These are phyloP conservation scores for Larimichthys polyactis DNA, from an alignment of 2,113 vertebrate genomes.

Conservation along the genomic window DNA sequence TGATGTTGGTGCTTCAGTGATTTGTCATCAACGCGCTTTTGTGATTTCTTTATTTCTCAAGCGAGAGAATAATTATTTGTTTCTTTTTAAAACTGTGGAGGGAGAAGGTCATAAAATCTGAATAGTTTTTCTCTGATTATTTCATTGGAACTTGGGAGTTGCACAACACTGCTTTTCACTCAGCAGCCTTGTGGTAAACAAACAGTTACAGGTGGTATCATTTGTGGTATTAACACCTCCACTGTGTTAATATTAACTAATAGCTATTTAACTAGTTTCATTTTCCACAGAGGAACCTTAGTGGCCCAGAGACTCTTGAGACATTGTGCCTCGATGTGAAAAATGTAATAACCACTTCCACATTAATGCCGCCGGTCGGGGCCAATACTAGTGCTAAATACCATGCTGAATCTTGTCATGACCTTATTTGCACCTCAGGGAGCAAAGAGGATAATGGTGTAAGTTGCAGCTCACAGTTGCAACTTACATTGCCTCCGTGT, in stretches of 20 bases:
- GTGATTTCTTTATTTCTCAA: conserved; percentile 9
- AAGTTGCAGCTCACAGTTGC: conserved; percentile 21
- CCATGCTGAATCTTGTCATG: background rate
- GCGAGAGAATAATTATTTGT: background rate
- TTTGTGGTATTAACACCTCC: background rate
- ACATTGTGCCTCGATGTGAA: background rate
- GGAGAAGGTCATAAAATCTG: background rate
- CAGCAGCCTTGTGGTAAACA: background rate
- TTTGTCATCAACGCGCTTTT: conserved; percentile 14
- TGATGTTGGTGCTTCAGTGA: conserved; percentile 6
- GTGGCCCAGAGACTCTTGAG: background rate
- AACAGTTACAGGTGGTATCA: background rate
- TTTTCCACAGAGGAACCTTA: background rate
- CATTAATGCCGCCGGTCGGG: background rate
- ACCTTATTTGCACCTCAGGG: conserved; percentile 46
- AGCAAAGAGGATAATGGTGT: conserved; percentile 33
- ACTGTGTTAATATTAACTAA: background rate
- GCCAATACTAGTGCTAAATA: conserved; percentile 3
- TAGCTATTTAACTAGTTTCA: background rate
- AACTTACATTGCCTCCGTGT: conserved; percentile 8
- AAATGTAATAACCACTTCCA: background rate
- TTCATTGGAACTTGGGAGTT: background rate
- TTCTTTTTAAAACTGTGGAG: background rate
- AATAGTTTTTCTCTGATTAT: background rate
- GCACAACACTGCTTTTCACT: background rate